phyloP scores from a whole-genome alignment of 2,888 invertebrate genomes.

The Anodontia alba region DNA sequence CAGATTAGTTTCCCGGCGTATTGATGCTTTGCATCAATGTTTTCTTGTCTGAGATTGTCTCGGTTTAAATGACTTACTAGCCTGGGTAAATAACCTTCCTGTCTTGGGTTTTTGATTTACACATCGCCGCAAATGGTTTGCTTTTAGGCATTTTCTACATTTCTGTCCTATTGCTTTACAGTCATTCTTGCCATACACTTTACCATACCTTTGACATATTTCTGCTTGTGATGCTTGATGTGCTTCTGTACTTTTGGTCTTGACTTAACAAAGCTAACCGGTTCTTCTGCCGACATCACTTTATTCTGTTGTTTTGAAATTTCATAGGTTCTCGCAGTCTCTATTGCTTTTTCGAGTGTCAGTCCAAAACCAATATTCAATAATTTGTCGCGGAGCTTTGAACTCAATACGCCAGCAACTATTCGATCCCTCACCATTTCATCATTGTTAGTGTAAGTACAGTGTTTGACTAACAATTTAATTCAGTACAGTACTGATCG shows the following conservation, averaged over 20 bases:
- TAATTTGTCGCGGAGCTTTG: not conserved
- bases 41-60: not conserved
- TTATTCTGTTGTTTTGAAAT: slow-evolving; percentile 10
- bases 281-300: not conserved
- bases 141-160: not conserved
- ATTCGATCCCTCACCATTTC: not conserved
- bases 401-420: not conserved
- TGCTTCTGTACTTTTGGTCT: not conserved
- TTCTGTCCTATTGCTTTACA: not conserved
- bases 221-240: not conserved
- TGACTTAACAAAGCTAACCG: not conserved
- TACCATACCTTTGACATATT: not conserved
- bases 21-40: no score
- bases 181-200: not conserved
- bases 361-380: not conserved
- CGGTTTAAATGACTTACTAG: not conserved
- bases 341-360: not conserved
- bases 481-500: not conserved
- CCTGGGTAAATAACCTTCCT: no score
- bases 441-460: not conserved
- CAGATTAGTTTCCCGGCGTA: no score
- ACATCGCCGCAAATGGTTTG: no score
- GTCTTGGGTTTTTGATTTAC: no score
- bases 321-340: not conserved
- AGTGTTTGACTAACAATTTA: not conserved